Conservation (phyloP, 2,113 vertebrate genomes). For the Spea multiplicata region DNA sequence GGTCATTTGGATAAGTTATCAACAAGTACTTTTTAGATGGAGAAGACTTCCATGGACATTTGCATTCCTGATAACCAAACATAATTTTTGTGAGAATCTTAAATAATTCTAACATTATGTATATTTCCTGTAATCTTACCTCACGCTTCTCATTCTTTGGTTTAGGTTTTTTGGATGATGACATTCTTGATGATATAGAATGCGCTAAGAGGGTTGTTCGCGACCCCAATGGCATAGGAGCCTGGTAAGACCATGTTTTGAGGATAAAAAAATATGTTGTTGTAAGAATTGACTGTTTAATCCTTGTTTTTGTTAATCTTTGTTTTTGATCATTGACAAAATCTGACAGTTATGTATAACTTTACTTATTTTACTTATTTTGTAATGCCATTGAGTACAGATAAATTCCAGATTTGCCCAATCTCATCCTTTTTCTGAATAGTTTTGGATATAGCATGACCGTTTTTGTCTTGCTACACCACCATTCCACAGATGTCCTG, state of each 20-base stretch:
- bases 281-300: background rate
- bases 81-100: background rate
- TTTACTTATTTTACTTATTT: background rate
- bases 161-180: slow-evolving; percentile 47
- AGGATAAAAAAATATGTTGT: background rate
- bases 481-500: too few relatives aligned
- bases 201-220: slow-evolving; percentile 55
- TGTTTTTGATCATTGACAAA: too few relatives aligned
- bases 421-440: too few relatives aligned
- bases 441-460: too few relatives aligned
- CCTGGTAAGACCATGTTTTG: slow-evolving; percentile 49
- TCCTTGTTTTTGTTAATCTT: background rate
- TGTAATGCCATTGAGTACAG: background rate
- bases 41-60: background rate
- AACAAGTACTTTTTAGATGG: too few relatives aligned
- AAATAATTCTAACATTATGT: background rate
- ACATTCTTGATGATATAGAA: slow-evolving; percentile 46
- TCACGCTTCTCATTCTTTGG: background rate
- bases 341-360: too few relatives aligned
- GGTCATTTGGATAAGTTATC: too few relatives aligned
- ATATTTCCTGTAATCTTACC: background rate
- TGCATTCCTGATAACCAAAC: background rate
- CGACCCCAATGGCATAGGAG: slow-evolving; percentile 53
- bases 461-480: too few relatives aligned
- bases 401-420: too few relatives aligned